These are phyloP conservation scores for Prosopocoilus inquinatus DNA, from an alignment of 2,888 invertebrate genomes.

Conservation along the genomic window DNA sequence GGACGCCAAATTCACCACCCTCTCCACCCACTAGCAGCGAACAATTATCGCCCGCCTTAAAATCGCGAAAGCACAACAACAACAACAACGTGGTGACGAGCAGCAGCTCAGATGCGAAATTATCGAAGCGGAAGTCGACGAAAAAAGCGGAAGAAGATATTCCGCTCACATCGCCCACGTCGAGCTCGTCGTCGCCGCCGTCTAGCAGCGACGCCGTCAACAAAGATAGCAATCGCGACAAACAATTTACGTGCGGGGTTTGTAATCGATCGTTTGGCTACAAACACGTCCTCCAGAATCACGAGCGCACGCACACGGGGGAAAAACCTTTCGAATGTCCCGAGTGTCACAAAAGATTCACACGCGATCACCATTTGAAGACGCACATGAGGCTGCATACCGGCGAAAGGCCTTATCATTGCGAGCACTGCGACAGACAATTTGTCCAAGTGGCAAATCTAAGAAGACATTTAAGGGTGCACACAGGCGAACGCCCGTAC, in stretches of 20 bases:
- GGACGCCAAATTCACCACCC: conserved; percentile 52
- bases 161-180: conserved; percentile 57
- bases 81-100: conserved; percentile 52
- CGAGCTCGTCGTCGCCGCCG: conserved; percentile 57
- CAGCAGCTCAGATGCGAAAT: conserved; percentile 48
- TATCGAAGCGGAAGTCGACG: conserved; percentile 41
- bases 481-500: conserved; percentile 89
- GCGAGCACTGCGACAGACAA: conserved; percentile 86
- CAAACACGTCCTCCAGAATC: conserved; percentile 92
- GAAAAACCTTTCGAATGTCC: conserved; percentile 93
- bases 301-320: conserved; percentile 91
- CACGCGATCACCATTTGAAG: conserved; percentile 89
- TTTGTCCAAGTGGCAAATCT: conserved; percentile 93
- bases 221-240: conserved; percentile 56
- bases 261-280: conserved; percentile 90
- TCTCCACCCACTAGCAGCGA: conserved; percentile 52
- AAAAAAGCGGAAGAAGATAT: conserved; percentile 39
- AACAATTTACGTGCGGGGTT: conserved; percentile 84
- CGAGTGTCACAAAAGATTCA: conserved; percentile 88
- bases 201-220: conserved; percentile 45
- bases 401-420: conserved; percentile 90
- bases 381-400: conserved; percentile 92
- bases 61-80: conserved; percentile 43
- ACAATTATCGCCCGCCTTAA: conserved; percentile 47
- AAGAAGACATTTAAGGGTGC: conserved; percentile 82